phyloP scores from a whole-genome alignment of 2,113 vertebrate species.

The Notothenia rossii region DNA sequence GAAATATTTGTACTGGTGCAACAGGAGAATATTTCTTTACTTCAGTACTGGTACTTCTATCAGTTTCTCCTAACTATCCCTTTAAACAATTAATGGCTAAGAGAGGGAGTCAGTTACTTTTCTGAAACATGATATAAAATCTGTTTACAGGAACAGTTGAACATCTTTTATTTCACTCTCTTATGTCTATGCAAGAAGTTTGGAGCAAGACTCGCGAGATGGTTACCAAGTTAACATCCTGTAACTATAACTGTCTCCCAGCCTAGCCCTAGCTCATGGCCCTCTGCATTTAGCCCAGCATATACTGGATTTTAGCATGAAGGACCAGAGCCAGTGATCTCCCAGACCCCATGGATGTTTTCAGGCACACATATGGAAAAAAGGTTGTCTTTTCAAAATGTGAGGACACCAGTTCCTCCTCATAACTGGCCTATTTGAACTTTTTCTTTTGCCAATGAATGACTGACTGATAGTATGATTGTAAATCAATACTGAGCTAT shows the following conservation, averaged over 20 bases:
- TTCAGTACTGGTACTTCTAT: no score
- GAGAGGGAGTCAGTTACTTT: not conserved
- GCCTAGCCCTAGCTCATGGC: not conserved
- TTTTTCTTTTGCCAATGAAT: constrained; percentile 74
- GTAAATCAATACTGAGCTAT: constrained; percentile 50
- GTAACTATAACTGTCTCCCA: not conserved
- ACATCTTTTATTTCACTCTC: no score
- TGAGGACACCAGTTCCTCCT: constrained; percentile 67
- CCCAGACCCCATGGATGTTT: constrained; percentile 1
- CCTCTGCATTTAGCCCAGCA: not conserved
- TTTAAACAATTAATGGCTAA: not conserved
- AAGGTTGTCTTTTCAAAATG: constrained; percentile 44
- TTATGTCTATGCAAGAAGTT: not conserved
- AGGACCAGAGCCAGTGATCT: constrained; percentile 11
- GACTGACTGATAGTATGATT: constrained; percentile 76
- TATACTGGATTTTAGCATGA: not conserved
- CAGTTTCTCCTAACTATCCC: no score
- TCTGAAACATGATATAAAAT: not conserved
- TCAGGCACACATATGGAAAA: constrained; percentile 21
- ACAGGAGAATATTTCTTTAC: no score
- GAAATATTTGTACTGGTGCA: no score
- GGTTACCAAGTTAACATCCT: not conserved
- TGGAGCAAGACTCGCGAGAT: not conserved
- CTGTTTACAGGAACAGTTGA: not conserved
- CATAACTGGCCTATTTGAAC: constrained; percentile 56